Percentiles rank a stretch among this genome's conserved stretches.
phyloP scores from a whole-genome alignment of 1,140 invertebrate genomes.

The Phymorhynchus buccinoides region DNA sequence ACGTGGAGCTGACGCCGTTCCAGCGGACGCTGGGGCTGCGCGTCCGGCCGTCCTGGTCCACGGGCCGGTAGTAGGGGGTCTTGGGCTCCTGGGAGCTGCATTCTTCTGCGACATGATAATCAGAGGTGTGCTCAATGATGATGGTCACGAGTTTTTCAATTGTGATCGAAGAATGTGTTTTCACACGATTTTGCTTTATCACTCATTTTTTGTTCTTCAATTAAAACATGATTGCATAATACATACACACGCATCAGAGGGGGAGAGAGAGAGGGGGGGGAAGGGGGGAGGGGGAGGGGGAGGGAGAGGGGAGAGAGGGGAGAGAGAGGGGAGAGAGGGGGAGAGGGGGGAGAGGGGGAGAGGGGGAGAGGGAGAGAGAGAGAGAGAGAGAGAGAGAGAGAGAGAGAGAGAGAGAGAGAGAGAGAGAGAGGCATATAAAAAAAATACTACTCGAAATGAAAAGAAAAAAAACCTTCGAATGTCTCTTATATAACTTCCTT shows the following conservation, averaged over 20 bases:
- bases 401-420: too few relatives aligned
- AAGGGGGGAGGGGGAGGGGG: background rate
- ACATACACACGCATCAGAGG: background rate
- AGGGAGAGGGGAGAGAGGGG: background rate
- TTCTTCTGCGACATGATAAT: background rate
- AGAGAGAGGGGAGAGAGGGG: background rate
- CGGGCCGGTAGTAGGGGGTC: background rate
- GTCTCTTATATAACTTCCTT: too few relatives aligned
- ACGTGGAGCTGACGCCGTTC: slow-evolving; percentile 20
- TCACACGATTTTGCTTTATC: too few relatives aligned
- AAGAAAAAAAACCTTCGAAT: too few relatives aligned
- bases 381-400: background rate
- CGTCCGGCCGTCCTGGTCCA: background rate
- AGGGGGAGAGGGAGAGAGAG: background rate
- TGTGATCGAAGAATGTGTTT: too few relatives aligned
- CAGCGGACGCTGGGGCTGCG: background rate
- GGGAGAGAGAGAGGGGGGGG: background rate
- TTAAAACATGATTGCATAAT: too few relatives aligned
- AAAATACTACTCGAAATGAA: too few relatives aligned
- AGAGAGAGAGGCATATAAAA: too few relatives aligned
- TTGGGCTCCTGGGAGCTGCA: background rate
- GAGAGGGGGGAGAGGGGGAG: background rate
- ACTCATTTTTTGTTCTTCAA: too few relatives aligned
- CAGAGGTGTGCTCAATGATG: too few relatives aligned
- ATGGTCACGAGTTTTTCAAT: too few relatives aligned